A percentile compares a stretch with the other conserved stretches of the same genome.
These are phyloP conservation scores for Cercopithecus neglectus DNA, from an alignment of 2,797 vertebrate genomes.

Conservation along the genomic window DNA sequence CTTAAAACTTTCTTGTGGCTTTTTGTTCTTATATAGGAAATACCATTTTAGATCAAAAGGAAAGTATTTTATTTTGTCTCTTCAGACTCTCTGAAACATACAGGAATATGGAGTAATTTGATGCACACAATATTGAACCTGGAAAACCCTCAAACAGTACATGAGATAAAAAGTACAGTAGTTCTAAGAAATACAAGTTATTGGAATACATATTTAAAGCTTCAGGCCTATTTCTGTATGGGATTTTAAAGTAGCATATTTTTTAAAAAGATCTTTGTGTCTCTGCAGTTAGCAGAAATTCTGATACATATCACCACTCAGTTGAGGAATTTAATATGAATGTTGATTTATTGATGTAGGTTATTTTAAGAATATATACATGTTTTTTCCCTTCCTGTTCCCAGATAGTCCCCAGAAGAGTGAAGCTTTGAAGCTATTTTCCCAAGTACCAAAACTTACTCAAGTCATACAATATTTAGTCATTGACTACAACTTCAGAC, in stretches of 20 bases:
- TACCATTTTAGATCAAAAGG: slow-evolving; percentile 71
- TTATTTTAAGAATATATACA: slow-evolving; percentile 72
- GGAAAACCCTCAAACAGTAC: slow-evolving; percentile 65
- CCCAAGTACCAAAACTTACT: slow-evolving; percentile 65
- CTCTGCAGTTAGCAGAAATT: slow-evolving; percentile 46
- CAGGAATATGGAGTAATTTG: slow-evolving; percentile 50
- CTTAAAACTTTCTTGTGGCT: slow-evolving; percentile 56
- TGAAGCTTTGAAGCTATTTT: slow-evolving; percentile 72
- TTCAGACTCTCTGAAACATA: slow-evolving; percentile 42
- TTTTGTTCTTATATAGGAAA: slow-evolving; percentile 61
- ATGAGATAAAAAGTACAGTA: slow-evolving; percentile 56
- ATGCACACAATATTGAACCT: slow-evolving; percentile 60
- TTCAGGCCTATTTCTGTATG: slow-evolving; percentile 19
- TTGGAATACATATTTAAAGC: slow-evolving; percentile 42
- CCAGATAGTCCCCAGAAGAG: slow-evolving; percentile 65
- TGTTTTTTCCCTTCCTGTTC: slow-evolving; percentile 64
- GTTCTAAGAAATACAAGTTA: slow-evolving; percentile 47
- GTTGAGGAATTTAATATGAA: slow-evolving; percentile 58
- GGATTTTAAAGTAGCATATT: slow-evolving; percentile 59
- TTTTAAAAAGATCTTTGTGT: slow-evolving; percentile 54
- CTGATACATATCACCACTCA: slow-evolving; percentile 57
- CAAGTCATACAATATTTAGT: slow-evolving; percentile 64
- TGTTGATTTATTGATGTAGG: slow-evolving; percentile 64
- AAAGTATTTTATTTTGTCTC: slow-evolving; percentile 66
- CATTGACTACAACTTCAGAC: slow-evolving; percentile 65